These are phyloP conservation scores for Hydractinia echinata DNA, from an alignment of 30 jellyfish, hydroid and myxozoan genomes.

Conservation along the genomic window DNA sequence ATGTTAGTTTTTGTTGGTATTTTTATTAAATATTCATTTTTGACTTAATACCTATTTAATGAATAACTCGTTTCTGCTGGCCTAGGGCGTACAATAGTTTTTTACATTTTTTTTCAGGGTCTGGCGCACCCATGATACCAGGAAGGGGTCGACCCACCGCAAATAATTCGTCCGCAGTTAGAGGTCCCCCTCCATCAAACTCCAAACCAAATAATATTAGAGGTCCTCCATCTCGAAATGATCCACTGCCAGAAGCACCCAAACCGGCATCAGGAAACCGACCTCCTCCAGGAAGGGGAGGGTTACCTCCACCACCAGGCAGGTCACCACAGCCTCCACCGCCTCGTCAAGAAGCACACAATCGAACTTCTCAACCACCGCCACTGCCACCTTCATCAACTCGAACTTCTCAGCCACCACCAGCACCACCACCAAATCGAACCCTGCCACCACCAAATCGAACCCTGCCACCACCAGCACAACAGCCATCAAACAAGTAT, in stretches of 20 bases:
- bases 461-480: slow-evolving; percentile 29
- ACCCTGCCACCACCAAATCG: slow-evolving; percentile 24
- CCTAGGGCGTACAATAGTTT: not conserved
- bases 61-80: not conserved
- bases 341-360: slow-evolving; percentile 21
- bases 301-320: not conserved
- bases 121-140: slow-evolving; percentile 26
- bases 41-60: not conserved
- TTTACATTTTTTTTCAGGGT: not conserved
- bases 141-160: not conserved
- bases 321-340: slow-evolving; percentile 61
- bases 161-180: slow-evolving; percentile 5
- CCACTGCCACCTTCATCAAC: not conserved
- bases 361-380: not conserved
- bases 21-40: not conserved
- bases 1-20: no score
- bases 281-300: slow-evolving; percentile 42
- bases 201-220: slow-evolving; percentile 20
- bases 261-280: not conserved
- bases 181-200: slow-evolving; percentile 10
- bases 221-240: slow-evolving; percentile 23
- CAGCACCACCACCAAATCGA: slow-evolving; percentile 1
- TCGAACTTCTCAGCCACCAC: not conserved
- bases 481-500: slow-evolving; percentile 34
- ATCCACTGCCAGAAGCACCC: slow-evolving; percentile 19